phyloP scores from a whole-genome alignment of 1,140 invertebrate genomes.

The Marisa cornuarietis region DNA sequence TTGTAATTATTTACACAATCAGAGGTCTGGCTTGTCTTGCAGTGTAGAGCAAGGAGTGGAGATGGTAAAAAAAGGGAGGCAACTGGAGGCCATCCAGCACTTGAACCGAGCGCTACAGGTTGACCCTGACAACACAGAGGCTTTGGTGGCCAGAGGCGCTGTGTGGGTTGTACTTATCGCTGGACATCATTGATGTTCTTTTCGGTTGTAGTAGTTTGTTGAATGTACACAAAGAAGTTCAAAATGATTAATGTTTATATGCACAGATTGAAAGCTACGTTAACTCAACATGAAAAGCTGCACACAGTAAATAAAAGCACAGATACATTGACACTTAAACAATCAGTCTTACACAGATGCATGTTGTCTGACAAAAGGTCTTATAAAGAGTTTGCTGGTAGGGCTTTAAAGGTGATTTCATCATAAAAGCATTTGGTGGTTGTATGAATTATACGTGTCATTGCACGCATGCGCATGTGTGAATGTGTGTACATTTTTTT shows the following conservation, averaged over 20 bases:
- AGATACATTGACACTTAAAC: no score
- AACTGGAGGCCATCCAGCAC: conserved; percentile 93
- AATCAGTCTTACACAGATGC: no score
- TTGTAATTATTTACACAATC: no score
- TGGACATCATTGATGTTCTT: not conserved
- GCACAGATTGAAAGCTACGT: conserved; percentile 1
- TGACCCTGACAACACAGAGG: conserved; percentile 92
- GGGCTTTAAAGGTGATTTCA: no score
- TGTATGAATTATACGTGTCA: not conserved
- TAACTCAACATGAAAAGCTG: not conserved
- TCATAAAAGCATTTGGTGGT: not conserved
- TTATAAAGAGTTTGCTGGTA: no score
- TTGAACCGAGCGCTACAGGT: conserved; percentile 92
- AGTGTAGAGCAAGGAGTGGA: conserved; percentile 82
- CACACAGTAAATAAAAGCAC: no score
- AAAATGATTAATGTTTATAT: not conserved
- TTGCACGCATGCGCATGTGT: not conserved
- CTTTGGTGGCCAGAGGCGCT: conserved; percentile 90
- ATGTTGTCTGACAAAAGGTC: no score
- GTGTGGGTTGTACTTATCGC: conserved; percentile 70
- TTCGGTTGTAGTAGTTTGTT: not conserved
- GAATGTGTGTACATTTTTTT: no score
- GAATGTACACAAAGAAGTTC: not conserved
- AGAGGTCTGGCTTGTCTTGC: conserved; percentile 13
- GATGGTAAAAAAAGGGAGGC: conserved; percentile 89